Conservation (phyloP, 1,140 invertebrate genomes). For the Drosophila sucinea region DNA sequence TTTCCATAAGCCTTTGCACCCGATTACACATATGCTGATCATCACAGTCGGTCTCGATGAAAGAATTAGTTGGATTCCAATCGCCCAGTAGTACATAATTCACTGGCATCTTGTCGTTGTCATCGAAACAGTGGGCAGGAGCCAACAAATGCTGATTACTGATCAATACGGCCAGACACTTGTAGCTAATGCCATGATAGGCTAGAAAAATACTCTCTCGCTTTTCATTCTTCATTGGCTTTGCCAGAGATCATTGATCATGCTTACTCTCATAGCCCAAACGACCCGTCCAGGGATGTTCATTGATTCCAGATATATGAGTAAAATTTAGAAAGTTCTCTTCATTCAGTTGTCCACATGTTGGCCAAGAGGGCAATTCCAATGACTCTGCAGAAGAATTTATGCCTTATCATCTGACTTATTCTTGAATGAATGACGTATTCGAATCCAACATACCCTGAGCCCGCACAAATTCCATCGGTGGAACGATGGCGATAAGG, state of each 20-base stretch:
- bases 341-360: constrained; percentile 24
- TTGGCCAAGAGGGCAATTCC: background rate
- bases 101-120: background rate
- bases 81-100: constrained; percentile 30
- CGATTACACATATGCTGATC: constrained; percentile 9
- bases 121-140: constrained; percentile 34
- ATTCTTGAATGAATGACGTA: background rate
- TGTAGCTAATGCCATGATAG: constrained; percentile 31
- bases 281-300: constrained; percentile 33
- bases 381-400: background rate
- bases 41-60: constrained; percentile 24
- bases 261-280: constrained; percentile 37
- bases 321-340: constrained; percentile 11
- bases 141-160: constrained; percentile 28
- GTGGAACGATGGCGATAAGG: background rate
- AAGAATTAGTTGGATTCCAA: constrained; percentile 41
- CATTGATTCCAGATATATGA: constrained; percentile 1
- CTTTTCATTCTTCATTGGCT: background rate
- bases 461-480: background rate
- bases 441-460: constrained; percentile 15
- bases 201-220: background rate
- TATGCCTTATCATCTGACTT: background rate
- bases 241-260: background rate
- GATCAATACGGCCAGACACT: constrained; percentile 39
- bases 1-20: constrained; percentile 4